These are phyloP conservation scores for Heliconius congener DNA, from an alignment of 1,140 invertebrate genomes.

Conservation along the genomic window DNA sequence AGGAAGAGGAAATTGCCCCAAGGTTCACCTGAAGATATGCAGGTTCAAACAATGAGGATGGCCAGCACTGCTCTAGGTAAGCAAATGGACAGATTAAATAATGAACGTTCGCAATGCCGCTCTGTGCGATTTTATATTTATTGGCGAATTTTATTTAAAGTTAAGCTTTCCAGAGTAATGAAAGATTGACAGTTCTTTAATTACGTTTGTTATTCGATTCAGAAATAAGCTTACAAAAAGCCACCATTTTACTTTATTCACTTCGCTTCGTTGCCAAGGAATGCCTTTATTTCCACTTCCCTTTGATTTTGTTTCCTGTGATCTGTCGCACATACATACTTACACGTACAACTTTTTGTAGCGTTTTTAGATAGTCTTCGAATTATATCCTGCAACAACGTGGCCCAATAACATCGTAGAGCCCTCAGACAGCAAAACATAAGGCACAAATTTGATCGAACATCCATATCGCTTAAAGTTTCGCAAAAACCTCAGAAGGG, in stretches of 20 bases:
- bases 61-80: conserved; percentile 87
- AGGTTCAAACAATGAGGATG: conserved; percentile 86
- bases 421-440: conserved; percentile 5
- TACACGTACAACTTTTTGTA: conserved; percentile 14
- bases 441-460: conserved; percentile 56
- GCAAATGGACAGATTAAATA: conserved; percentile 39
- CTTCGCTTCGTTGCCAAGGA: conserved; percentile 35
- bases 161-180: conserved; percentile 43
- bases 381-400: conserved; percentile 17
- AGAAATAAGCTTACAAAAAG: conserved; percentile 43
- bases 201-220: conserved; percentile 45
- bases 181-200: conserved; percentile 45
- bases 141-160: conserved; percentile 41
- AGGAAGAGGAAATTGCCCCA: conserved; percentile 88
- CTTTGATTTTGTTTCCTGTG: conserved; percentile 41
- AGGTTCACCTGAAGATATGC: conserved; percentile 83
- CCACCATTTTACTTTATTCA: conserved; percentile 39
- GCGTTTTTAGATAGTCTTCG: neutral
- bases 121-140: conserved; percentile 31
- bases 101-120: conserved; percentile 9
- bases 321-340: conserved; percentile 27
- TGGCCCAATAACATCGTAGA: neutral
- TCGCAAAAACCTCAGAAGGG: conserved; percentile 71
- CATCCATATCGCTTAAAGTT: conserved; percentile 63
- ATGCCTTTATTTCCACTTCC: conserved; percentile 36